These are phyloP conservation scores for Polyommatus icarus DNA, from an alignment of 2,888 invertebrate genomes.

Conservation along the genomic window DNA sequence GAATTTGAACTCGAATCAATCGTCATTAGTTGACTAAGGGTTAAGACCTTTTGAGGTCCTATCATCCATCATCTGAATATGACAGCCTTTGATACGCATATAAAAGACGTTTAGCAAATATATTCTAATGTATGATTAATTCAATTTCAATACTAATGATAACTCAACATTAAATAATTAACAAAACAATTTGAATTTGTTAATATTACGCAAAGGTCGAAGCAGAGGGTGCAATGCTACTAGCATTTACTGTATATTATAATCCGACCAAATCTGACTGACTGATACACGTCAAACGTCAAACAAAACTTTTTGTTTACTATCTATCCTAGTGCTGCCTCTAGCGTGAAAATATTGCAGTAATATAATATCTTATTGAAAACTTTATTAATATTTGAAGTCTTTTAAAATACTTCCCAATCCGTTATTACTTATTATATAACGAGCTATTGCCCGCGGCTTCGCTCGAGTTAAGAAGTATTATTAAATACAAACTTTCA, in stretches of 20 bases:
- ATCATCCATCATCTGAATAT: conserved; percentile 6
- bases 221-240: too few relatives aligned
- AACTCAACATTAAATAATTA: background rate
- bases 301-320: too few relatives aligned
- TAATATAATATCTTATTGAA: background rate
- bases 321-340: too few relatives aligned
- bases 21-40: background rate
- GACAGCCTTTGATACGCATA: conserved; percentile 6
- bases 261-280: too few relatives aligned
- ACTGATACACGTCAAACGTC: too few relatives aligned
- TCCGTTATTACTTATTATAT: background rate
- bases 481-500: too few relatives aligned
- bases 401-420: background rate
- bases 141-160: background rate
- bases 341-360: too few relatives aligned
- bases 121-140: conserved; percentile 11
- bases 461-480: too few relatives aligned
- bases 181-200: background rate
- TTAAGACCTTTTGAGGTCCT: background rate
- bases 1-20: conserved; percentile 8
- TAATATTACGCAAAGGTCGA: too few relatives aligned
- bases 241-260: too few relatives aligned
- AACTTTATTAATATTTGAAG: background rate
- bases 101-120: conserved; percentile 13
- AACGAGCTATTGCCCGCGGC: too few relatives aligned